A percentile compares a stretch with the other conserved stretches of the same genome.
These are phyloP conservation scores for Neuroterus valhalla DNA, from an alignment of 1,140 invertebrate genomes.

Conservation along the genomic window DNA sequence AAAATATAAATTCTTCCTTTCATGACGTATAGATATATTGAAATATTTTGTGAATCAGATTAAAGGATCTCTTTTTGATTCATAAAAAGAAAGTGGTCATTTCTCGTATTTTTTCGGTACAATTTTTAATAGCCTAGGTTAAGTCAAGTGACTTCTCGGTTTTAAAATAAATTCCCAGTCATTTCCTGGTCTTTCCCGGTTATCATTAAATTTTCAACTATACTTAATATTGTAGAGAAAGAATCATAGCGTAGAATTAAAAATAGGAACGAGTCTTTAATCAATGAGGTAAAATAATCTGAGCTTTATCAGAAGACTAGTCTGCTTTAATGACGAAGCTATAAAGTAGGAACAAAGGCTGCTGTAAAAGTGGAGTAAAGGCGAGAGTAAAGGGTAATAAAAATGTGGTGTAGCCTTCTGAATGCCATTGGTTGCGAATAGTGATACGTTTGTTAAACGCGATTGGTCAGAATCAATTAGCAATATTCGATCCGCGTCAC, in stretches of 20 bases:
- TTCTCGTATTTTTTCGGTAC: too few relatives aligned
- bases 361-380: neutral
- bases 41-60: too few relatives aligned
- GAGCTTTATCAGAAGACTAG: neutral
- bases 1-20: too few relatives aligned
- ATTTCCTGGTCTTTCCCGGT: too few relatives aligned
- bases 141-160: too few relatives aligned
- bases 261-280: neutral
- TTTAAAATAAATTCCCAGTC: too few relatives aligned
- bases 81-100: too few relatives aligned
- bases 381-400: conserved; percentile 1
- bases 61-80: too few relatives aligned
- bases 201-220: too few relatives aligned
- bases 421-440: conserved; percentile 14
- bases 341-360: conserved; percentile 23
- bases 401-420: conserved; percentile 18
- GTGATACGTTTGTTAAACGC: conserved; percentile 7
- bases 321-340: conserved; percentile 5
- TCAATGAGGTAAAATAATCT: conserved; percentile 6
- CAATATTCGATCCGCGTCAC: neutral
- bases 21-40: too few relatives aligned
- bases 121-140: too few relatives aligned
- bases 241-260: neutral
- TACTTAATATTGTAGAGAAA: neutral
- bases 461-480: conserved; percentile 7